Conservation (phyloP, 2,797 vertebrate genomes). For the Phrynocephalus guinanensis region DNA sequence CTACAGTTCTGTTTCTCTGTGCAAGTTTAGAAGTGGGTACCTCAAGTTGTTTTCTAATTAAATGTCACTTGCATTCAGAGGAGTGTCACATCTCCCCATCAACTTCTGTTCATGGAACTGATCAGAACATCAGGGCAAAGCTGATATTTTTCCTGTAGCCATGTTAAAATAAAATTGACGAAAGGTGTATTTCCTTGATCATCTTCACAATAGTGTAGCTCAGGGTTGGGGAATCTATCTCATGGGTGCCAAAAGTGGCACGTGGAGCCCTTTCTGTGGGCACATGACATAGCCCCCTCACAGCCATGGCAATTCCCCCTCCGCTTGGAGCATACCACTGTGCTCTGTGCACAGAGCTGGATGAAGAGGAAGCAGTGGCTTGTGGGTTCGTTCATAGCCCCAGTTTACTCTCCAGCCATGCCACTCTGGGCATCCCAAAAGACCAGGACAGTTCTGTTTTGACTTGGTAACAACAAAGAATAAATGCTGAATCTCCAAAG, state of each 20-base stretch:
- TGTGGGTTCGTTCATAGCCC: too few species aligned
- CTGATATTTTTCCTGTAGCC: conserved; percentile 24
- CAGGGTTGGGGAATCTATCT: neutral
- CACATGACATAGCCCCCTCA: too few species aligned
- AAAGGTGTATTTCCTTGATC: neutral
- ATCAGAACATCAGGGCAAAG: conserved; percentile 4
- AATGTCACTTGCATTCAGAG: conserved; percentile 33
- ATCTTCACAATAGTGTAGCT: neutral
- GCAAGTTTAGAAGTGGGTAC: conserved; percentile 39
- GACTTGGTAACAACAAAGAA: neutral
- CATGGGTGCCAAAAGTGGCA: too few species aligned
- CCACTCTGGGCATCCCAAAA: too few species aligned
- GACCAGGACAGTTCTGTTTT: neutral
- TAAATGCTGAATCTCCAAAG: too few species aligned
- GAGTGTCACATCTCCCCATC: conserved; percentile 11
- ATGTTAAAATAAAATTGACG: neutral
- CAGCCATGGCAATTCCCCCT: too few species aligned
- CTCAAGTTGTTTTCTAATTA: conserved; percentile 19
- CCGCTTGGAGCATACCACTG: too few species aligned
- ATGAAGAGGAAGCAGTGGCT: too few species aligned
- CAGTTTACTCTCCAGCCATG: too few species aligned
- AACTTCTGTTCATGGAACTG: conserved; percentile 3
- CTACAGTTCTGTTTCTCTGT: conserved; percentile 4
- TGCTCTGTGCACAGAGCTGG: too few species aligned
- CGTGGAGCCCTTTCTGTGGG: too few species aligned